phyloP scores from a whole-genome alignment of 2,888 invertebrate species.

The Gerris lacustris region DNA sequence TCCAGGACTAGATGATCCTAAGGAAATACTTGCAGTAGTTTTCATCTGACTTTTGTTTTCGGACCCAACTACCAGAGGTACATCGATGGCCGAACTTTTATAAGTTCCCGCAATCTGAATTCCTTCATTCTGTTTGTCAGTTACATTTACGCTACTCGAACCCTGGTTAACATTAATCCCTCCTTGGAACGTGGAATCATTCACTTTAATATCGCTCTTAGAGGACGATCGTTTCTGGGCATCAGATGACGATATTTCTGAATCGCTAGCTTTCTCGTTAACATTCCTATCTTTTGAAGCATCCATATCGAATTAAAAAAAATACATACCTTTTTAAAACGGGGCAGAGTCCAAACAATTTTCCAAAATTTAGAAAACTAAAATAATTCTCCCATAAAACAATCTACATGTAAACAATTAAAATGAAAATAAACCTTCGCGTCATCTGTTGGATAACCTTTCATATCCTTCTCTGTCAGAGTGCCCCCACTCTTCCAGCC shows the following conservation, averaged over 20 bases:
- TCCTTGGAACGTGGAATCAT: neutral
- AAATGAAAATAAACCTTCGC: neutral
- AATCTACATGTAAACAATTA: neutral
- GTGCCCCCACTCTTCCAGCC: neutral
- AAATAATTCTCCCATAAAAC: neutral
- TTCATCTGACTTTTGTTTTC: neutral
- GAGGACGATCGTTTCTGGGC: too few relatives aligned
- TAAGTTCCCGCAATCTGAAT: neutral
- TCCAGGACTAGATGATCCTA: neutral
- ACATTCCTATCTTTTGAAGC: neutral
- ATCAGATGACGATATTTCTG: neutral
- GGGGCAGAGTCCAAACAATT: neutral
- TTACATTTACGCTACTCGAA: neutral
- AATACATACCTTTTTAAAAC: neutral
- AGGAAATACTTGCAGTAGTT: neutral
- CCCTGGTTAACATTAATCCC: too few relatives aligned
- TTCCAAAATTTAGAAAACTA: constrained; percentile 1
- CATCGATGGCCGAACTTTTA: neutral
- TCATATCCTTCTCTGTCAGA: neutral
- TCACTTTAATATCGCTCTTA: neutral
- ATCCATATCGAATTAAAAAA: neutral
- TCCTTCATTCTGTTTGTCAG: neutral
- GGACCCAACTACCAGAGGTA: neutral
- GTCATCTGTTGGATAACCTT: neutral
- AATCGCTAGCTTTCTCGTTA: neutral